Conservation (phyloP, 2,113 vertebrate species). For the Hylia prasina region DNA sequence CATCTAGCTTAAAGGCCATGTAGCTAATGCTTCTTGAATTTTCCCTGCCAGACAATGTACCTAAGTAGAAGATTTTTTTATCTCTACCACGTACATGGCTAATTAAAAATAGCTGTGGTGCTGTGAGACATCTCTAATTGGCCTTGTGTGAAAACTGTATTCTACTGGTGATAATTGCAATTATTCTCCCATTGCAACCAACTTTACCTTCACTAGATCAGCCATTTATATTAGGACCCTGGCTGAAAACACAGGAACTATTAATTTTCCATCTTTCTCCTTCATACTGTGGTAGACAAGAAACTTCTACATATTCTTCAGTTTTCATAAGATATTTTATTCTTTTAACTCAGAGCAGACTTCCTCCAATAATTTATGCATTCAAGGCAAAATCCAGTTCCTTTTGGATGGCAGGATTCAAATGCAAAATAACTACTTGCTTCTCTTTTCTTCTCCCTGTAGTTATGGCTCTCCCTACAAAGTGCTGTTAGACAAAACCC, state of each 20-base stretch:
- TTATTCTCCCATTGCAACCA: background rate
- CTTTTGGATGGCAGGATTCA: background rate
- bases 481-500: background rate
- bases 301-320: background rate
- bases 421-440: background rate
- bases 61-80: background rate
- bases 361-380: background rate
- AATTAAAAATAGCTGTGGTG: slow-evolving; percentile 21
- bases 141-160: background rate
- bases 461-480: background rate
- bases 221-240: background rate
- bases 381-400: background rate
- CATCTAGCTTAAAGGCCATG: background rate
- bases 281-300: background rate
- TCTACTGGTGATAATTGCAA: background rate
- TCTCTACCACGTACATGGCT: background rate
- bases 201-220: slow-evolving; percentile 6
- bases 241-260: background rate
- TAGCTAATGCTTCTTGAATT: background rate
- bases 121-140: background rate
- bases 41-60: background rate
- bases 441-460: background rate
- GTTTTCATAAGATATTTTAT: background rate
- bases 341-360: background rate
- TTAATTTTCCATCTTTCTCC: background rate